These are phyloP conservation scores for Oasisia sp. DNA, from an alignment of 2,888 invertebrate genomes.

Conservation along the genomic window DNA sequence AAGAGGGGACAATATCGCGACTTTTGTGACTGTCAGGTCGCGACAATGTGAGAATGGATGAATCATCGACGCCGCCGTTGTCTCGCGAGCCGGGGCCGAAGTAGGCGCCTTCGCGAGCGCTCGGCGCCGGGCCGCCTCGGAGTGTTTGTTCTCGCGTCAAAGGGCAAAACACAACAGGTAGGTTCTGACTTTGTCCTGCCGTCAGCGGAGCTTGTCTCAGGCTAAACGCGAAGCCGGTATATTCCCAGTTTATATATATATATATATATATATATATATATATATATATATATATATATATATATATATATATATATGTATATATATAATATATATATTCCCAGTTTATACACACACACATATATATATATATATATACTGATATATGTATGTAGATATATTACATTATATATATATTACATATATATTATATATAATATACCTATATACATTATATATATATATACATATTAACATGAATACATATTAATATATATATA, in stretches of 20 bases:
- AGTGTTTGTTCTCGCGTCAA: not conserved
- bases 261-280: no score
- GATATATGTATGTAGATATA: no score
- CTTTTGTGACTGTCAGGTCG: not conserved
- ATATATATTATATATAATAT: no score
- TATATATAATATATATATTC: no score
- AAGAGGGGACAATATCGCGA: not conserved
- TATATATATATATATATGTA: no score
- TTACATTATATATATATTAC: no score
- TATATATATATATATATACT: no score
- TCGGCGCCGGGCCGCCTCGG: not conserved
- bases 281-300: no score
- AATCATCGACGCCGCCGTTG: not conserved
- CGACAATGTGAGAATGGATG: not conserved
- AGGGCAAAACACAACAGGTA: not conserved
- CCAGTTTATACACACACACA: no score
- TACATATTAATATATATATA: no score
- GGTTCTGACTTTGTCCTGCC: not conserved
- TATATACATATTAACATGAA: no score
- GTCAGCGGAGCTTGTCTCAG: not conserved
- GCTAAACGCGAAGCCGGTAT: not conserved
- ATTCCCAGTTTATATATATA: not conserved
- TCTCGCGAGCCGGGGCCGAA: not conserved
- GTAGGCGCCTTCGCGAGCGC: not conserved
- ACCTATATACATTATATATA: no score